These are phyloP conservation scores for Bactericera cockerelli DNA, from an alignment of 1,140 invertebrate species.

Conservation along the genomic window DNA sequence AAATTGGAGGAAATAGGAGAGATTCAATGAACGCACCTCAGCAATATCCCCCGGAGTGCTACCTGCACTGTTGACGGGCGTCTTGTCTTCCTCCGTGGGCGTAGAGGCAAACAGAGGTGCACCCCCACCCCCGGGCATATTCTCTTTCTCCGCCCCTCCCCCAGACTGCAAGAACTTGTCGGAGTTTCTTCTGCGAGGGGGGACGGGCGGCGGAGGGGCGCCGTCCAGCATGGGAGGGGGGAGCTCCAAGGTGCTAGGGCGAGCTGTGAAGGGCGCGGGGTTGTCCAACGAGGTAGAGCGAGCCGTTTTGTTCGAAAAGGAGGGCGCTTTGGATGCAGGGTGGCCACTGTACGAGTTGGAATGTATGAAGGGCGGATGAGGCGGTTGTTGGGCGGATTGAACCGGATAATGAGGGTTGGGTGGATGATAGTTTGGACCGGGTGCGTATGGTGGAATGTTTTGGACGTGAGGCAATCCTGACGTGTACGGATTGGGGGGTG, in stretches of 20 bases:
- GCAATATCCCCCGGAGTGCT: background rate
- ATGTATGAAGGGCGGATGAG: slow-evolving; percentile 11
- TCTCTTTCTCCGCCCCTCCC: slow-evolving; percentile 38
- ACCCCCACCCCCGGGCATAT: slow-evolving; percentile 23
- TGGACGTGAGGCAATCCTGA: background rate
- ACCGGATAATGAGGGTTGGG: background rate
- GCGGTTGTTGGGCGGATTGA: background rate
- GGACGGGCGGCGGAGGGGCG: slow-evolving; percentile 33
- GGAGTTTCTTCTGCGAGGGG: slow-evolving; percentile 36
- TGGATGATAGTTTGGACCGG: no score
- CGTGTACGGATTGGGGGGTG: slow-evolving; percentile 6
- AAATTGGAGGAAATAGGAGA: no score
- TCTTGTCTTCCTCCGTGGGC: background rate
- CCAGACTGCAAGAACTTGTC: slow-evolving; percentile 32
- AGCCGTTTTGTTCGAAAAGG: background rate
- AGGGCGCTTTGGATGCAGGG: slow-evolving; percentile 10
- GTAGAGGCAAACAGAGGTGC: background rate
- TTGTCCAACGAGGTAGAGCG: background rate
- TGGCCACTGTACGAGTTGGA: background rate
- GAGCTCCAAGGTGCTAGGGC: background rate
- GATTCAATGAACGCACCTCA: background rate
- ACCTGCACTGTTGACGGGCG: background rate
- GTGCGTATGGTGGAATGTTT: no score
- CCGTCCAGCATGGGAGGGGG: background rate
- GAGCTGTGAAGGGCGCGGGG: slow-evolving; percentile 14